Evolutionary conservation across 1,140 invertebrate species (phyloP).

Genomic region (Meteorus sp.): DNA sequence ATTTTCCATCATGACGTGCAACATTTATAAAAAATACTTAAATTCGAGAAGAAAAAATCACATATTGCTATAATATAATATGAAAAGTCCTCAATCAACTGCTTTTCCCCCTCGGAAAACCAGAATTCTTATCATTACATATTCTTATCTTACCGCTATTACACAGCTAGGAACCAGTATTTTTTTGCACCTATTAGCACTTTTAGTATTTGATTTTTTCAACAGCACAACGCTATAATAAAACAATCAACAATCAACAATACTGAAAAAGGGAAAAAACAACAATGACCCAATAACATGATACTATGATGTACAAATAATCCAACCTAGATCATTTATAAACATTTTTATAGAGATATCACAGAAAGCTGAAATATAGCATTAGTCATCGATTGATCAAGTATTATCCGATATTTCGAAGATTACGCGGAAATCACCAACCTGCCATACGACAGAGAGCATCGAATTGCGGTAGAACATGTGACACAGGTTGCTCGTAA

Average conservation of each 20-base stretch:
- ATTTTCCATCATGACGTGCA: no score
- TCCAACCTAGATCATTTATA: no score
- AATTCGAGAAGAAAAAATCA: slow-evolving; percentile 6
- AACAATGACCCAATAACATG: no score
- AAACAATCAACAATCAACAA: slow-evolving; percentile 10
- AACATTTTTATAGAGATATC: no score
- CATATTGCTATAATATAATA: neutral
- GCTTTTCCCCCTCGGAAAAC: slow-evolving; percentile 61
- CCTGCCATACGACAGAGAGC: slow-evolving; percentile 30
- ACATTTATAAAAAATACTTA: neutral
- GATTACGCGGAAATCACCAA: slow-evolving; percentile 32
- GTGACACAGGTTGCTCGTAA: slow-evolving; percentile 17
- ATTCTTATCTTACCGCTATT: slow-evolving; percentile 49
- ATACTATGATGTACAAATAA: no score
- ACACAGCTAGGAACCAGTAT: neutral
- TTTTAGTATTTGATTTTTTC: no score
- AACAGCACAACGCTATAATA: neutral
- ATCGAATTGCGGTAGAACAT: slow-evolving; percentile 16
- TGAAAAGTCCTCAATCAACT: slow-evolving; percentile 41
- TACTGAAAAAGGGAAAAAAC: neutral
- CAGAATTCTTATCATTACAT: slow-evolving; percentile 43
- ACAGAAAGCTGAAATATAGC: neutral
- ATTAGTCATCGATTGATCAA: no score
- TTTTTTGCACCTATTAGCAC: neutral
- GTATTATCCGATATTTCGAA: slow-evolving; percentile 17